Conservation (phyloP, 2,888 invertebrate genomes). For the Apantesis nais region DNA sequence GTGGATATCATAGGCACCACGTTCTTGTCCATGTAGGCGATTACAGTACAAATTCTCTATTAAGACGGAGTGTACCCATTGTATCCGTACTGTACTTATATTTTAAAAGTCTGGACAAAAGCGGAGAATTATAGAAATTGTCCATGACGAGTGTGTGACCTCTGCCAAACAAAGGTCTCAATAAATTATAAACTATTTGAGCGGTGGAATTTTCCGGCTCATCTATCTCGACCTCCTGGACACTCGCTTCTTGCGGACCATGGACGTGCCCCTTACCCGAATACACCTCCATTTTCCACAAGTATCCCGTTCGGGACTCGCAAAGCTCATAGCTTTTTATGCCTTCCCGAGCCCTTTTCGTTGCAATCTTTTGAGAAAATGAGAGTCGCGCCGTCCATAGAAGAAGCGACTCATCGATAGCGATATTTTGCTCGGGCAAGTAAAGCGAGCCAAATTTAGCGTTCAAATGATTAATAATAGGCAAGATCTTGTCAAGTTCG, state of each 20-base stretch:
- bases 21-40: no score
- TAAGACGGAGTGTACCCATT: conserved; percentile 42
- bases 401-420: not conserved
- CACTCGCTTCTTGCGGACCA: not conserved
- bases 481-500: not conserved
- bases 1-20: no score
- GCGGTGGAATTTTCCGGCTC: conserved; percentile 40
- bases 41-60: conserved; percentile 36
- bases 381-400: not conserved
- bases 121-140: conserved; percentile 47
- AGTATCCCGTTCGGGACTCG: conserved; percentile 36
- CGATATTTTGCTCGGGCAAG: conserved; percentile 1
- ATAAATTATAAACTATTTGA: conserved; percentile 33
- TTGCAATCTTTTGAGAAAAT: conserved; percentile 32
- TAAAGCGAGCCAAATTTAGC: not conserved
- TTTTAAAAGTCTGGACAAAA: conserved; percentile 38
- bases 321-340: conserved; percentile 42
- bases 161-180: conserved; percentile 32
- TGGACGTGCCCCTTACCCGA: not conserved
- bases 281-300: conserved; percentile 32
- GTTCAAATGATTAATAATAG: not conserved
- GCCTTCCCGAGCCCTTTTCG: conserved; percentile 35
- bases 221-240: not conserved
- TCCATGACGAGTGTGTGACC: conserved; percentile 48
- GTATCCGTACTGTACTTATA: conserved; percentile 28